Evolutionary conservation across 2,113 vertebrate species (phyloP), one percentile per base, ranked within the genome.

Genomic region (Neolamprologus caudopunctatus): DNA sequence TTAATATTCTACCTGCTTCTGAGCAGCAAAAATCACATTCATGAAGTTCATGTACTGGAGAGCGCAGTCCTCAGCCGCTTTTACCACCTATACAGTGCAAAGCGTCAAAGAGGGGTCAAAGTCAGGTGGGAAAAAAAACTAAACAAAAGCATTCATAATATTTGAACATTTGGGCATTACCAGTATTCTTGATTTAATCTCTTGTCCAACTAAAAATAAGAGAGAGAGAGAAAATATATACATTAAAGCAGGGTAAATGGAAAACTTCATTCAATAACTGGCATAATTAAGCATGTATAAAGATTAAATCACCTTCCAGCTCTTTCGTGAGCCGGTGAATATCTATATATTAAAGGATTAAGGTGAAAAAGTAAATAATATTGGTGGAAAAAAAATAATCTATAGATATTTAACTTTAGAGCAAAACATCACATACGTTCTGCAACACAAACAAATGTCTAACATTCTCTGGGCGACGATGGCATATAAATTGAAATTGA

Each of bases 41-140:
- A 99, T 99, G 93, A 99, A 99, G 95, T 99, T 99, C 99, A 99
- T 99, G 73, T 99, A 99, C 83, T 99, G 99, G 35, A 97, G 75
- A 0, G 98, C 97, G 1, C 97, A 98, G 94, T 99, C 98, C 80
- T 99, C 98, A 2, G 99, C 97, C 4, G 99, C 98, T 96, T 99
- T 99, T 47, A 99, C 97, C 81, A 99, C 98, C 99, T 99, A 73
- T 71, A 3, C 8, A 86, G 51, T n/a, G 26, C 26, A 88, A 75
- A 37, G 19, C 3, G 7, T 4, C 63, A 66, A 66, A 66, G 61
- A 51, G 85, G 13, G 5, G 83, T 91, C 2, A 80, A 73, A 81
- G 26, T 66, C 42, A 82, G 2, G 2, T 11, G 3, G 73, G 55
- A 0, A 8, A 40, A 83, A 61, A 71, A 42, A 28, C 21, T 2